Percentiles rank a stretch among this genome's conserved stretches.
Conservation (phyloP, 2,113 vertebrate species). For the Chrysemys picta region DNA sequence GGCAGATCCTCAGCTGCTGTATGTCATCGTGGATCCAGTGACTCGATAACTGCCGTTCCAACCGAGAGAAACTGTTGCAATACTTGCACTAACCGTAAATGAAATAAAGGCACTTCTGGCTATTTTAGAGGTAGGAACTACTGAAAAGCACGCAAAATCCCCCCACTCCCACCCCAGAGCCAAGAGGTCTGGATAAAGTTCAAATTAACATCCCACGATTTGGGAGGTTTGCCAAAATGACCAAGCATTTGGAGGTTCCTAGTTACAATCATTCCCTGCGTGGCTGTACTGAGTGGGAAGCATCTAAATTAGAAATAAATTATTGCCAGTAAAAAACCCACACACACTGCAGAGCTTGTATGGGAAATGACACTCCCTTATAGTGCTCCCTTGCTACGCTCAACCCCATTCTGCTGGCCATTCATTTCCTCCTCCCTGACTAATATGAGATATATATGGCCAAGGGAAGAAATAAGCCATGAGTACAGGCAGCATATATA, state of each 20-base stretch:
- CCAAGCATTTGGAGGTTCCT: conserved; percentile 60
- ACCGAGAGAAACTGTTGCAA: conserved; percentile 58
- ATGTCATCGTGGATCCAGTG: conserved; percentile 69
- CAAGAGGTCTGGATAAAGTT: conserved; percentile 41
- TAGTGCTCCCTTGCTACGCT: neutral
- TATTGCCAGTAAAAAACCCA: conserved; percentile 55
- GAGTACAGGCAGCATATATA: neutral
- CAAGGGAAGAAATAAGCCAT: neutral
- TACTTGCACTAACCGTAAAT: conserved; percentile 49
- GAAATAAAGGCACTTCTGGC: conserved; percentile 34
- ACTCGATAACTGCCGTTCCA: conserved; percentile 63
- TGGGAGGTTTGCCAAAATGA: conserved; percentile 29
- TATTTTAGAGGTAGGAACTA: conserved; percentile 33
- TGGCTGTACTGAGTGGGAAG: conserved; percentile 62
- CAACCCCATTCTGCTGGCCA: conserved; percentile 26
- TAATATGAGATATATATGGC: neutral
- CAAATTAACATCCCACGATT: conserved; percentile 60
- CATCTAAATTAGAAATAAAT: conserved; percentile 64
- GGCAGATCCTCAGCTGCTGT: conserved; percentile 49
- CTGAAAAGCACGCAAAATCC: conserved; percentile 22
- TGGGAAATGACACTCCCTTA: conserved; percentile 43
- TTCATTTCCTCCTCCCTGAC: conserved; percentile 30
- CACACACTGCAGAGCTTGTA: conserved; percentile 36
- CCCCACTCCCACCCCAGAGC: conserved; percentile 42
- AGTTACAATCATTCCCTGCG: conserved; percentile 59